Evolutionary conservation across 2,797 vertebrate genomes (phyloP).

Genomic region (Uromys caudimaculatus): DNA sequence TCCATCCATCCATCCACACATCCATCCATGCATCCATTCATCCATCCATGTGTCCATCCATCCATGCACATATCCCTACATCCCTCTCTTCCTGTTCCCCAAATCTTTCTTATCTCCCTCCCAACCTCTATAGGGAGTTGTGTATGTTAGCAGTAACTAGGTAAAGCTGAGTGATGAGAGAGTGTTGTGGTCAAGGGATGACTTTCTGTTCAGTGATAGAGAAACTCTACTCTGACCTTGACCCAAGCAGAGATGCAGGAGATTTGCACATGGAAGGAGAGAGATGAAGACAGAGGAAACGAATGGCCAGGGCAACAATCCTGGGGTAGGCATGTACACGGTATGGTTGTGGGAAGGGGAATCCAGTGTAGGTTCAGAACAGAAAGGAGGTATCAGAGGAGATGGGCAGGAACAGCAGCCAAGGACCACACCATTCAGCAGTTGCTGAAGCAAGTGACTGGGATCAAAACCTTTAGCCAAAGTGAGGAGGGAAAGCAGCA

Average conservation of each 20-base stretch:
- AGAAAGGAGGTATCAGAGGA: no score
- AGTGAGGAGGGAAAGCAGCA: not conserved
- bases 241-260: not conserved
- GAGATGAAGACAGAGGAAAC: not conserved
- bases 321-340: not conserved
- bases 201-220: not conserved
- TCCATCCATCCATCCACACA: not conserved
- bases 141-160: not conserved
- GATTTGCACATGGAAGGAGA: not conserved
- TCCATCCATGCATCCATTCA: not conserved
- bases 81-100: not conserved
- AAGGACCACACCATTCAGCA: accelerated
- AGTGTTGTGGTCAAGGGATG: not conserved
- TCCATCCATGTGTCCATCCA: not conserved
- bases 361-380: not conserved
- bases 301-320: not conserved
- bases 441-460: not conserved
- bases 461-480: not conserved
- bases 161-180: not conserved
- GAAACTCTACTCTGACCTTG: not conserved
- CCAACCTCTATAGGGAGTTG: not conserved
- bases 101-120: not conserved
- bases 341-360: not conserved
- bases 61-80: no score
- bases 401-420: no score